phyloP scores from a whole-genome alignment of 2,113 vertebrate genomes.

The Aythya baeri region DNA sequence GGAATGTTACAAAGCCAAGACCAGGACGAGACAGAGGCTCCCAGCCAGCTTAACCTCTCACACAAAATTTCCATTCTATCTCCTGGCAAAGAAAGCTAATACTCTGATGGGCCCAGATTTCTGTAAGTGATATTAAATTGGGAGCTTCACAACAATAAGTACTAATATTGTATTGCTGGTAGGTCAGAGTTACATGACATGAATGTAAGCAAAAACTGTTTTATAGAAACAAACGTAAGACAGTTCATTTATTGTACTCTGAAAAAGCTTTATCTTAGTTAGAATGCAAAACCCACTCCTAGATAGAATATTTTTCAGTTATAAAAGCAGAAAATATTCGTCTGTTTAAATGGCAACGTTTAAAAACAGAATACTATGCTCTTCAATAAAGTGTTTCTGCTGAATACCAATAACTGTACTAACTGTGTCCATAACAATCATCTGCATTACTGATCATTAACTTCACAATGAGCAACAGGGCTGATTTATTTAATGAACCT shows the following conservation, averaged over 20 bases:
- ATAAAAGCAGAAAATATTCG: conserved; percentile 14
- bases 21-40: background rate
- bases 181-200: background rate
- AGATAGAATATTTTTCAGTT: conserved; percentile 36
- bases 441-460: conserved; percentile 71
- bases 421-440: conserved; percentile 49
- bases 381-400: background rate
- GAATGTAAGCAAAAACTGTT: conserved; percentile 8
- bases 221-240: background rate
- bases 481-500: conserved; percentile 75
- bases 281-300: background rate
- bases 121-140: conserved; percentile 1
- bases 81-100: background rate
- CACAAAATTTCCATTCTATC: background rate
- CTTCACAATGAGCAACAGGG: conserved; percentile 58
- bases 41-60: background rate
- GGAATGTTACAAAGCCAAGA: background rate
- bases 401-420: conserved; percentile 31
- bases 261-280: conserved; percentile 35
- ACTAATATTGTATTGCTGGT: background rate
- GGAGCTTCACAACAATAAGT: background rate
- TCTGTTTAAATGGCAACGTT: background rate
- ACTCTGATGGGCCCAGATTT: background rate
- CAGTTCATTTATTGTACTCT: background rate
- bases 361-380: background rate